Base-by-base conservation (phyloP, 1,140 invertebrate genomes). In the Drosophila kepulauana region DNA sequence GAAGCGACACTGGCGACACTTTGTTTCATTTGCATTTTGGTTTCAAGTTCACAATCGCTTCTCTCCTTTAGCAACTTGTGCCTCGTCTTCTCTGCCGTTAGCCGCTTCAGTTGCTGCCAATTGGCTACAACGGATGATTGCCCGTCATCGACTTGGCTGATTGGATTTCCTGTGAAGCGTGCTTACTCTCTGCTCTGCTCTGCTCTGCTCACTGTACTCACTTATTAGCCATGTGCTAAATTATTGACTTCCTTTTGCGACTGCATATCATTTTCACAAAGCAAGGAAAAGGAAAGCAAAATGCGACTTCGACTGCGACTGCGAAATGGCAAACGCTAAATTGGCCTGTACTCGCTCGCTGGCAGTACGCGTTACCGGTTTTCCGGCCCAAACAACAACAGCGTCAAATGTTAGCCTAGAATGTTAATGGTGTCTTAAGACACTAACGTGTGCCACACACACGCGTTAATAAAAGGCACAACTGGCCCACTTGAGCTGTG, bases 91-190 rank as follows among this genome's bases (percentile, higher is more conserved):
- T 16, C 16, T 30, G 20, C 35, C 6, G 35, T 51, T 52, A 43
- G 48, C 38, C n/a, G 20, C 70, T 52, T 51, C 70, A 33, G 11
- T 49, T 52, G 33, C 41, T 48, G 41, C 38, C 30, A 59, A 67
- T 48, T 46, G 45, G 16, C 48, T 7, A 13, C 25, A 41, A 41
- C 62, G 33, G 49, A 45, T 56, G 51, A 75, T 68, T 74, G 64
- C 49, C 56, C 61, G 71, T 67, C 71, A 73, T 61, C 38, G 38
- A 41, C 38, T 41, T 51, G 45, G 16, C 33, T 56, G 58, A 63
- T 75, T 71, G 52, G 68, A 71, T 71, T 75, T 75, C 73, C 73
- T 71, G 67, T 43, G 72, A 63, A 67, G 41, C 20, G 65, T 2
- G 66, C 72, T 20, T 2, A 20, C 16, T 20, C 16, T 20, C 16